Percentiles rank a stretch among this genome's conserved stretches.
phyloP scores from a whole-genome alignment of 2,888 invertebrate genomes.

The Rapana venosa region DNA sequence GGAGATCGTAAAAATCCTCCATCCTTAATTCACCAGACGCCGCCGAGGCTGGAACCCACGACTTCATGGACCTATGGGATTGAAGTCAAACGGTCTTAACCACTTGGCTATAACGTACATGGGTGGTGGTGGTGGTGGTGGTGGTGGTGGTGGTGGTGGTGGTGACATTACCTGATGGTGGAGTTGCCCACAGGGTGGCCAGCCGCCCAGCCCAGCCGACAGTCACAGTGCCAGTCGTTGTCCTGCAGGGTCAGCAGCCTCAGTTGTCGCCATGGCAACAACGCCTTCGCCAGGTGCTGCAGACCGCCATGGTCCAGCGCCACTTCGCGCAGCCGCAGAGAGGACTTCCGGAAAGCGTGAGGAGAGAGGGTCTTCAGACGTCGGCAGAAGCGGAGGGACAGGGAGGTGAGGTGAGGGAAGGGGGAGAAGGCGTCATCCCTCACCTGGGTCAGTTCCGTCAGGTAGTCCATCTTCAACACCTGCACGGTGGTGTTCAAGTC shows the following conservation, averaged over 20 bases:
- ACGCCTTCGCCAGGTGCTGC: conserved; percentile 2
- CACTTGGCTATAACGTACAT: too few species aligned
- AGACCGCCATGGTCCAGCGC: conserved; percentile 41
- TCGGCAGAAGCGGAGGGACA: conserved; percentile 19
- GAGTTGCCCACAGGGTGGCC: conserved; percentile 22
- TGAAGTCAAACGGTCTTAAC: too few species aligned
- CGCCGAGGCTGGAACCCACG: too few species aligned
- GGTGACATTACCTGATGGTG: conserved; percentile 12
- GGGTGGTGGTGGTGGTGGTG: too few species aligned
- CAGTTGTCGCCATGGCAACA: conserved; percentile 45
- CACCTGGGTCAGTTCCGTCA: conserved; percentile 2
- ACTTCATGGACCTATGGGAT: too few species aligned
- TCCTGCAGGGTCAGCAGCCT: conserved; percentile 31
- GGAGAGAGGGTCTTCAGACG: conserved; percentile 34
- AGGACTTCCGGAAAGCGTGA: conserved; percentile 41
- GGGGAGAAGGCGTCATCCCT: conserved; percentile 1
- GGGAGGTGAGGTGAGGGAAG: background rate
- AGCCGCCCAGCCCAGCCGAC: conserved; percentile 41
- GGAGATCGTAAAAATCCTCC: too few species aligned
- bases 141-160: too few species aligned
- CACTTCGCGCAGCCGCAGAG: conserved; percentile 36
- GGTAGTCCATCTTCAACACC: conserved; percentile 7
- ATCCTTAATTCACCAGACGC: too few species aligned
- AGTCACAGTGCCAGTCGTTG: conserved; percentile 50
- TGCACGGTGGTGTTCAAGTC: background rate